Base-by-base conservation (phyloP, 2,113 vertebrate species). In the Equus quagga region DNA sequence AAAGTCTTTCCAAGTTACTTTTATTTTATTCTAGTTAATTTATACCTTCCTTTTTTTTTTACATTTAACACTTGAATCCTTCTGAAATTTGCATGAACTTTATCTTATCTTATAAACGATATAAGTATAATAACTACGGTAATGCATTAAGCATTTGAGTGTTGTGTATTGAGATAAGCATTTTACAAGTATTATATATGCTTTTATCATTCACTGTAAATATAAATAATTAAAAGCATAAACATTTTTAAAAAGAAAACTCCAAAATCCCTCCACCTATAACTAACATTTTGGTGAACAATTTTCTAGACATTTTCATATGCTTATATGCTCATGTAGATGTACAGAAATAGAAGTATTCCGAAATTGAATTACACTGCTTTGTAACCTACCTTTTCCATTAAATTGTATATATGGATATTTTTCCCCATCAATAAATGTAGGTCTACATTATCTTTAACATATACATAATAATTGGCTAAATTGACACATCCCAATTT, bases 1-100 rank as follows among this genome's bases (percentile, higher is more conserved):
- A 89, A 96, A 93, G n/a, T 60, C 7, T 8, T 95, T 70, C 31
- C 14, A 60, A 69, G 46, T 69, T 83, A 90, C 10, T 79, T 75
- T 85, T 65, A 54, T 91, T 93, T 90, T 92, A 91, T 80, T 89
- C 44, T 75, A 58, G 1, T 49, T 94, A 84, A 81, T 46, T 58
- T 17, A 70, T 51, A 46, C 31, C 83, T 93, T 36, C 44, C 9
- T 89, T 76, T 84, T 69, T 41, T 33, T 41, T 33, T 76, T 26
- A 89, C 58, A 64, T 64, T 96, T 83, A 93, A 82, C 6, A 18
- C 41, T 91, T 67, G 36, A 92, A 82, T 90, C 14, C 10, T 94
- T 89, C 26, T 87, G 46, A 97, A 94, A 75, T 80, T 94, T 69
- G 2, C 49, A 82, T 94, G 89, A 95, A 92, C 51, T 90, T 96